Evolutionary conservation across 1,140 invertebrate species (phyloP).

Genomic region (Drosophila pandora): DNA sequence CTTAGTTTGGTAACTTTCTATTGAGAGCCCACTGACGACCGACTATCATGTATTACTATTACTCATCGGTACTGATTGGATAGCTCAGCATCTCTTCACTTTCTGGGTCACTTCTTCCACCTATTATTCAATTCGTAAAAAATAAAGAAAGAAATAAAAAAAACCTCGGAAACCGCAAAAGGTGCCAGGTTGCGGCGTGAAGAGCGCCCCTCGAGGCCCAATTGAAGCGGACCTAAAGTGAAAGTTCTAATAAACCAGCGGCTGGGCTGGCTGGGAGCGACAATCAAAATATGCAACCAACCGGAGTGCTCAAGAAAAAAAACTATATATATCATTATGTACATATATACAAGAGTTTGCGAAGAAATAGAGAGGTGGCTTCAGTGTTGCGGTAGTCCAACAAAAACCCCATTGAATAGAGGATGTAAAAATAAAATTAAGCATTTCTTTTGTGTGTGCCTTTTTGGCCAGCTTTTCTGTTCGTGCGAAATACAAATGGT

Average conservation of each 20-base stretch:
- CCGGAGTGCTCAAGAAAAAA: neutral
- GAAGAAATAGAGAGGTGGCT: conserved; percentile 9
- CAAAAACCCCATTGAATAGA: conserved; percentile 34
- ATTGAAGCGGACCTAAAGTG: conserved; percentile 75
- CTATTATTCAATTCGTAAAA: conserved; percentile 61
- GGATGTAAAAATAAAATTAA: conserved; percentile 49
- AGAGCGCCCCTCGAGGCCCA: conserved; percentile 24
- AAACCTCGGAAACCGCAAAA: conserved; percentile 10
- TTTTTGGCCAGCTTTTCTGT: conserved; percentile 12
- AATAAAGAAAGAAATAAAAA: conserved; percentile 29
- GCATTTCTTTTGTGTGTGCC: conserved; percentile 47
- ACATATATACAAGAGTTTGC: neutral
- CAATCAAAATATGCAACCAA: conserved; percentile 31
- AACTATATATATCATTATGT: neutral
- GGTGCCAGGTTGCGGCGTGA: conserved; percentile 1
- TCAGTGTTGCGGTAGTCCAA: conserved; percentile 70
- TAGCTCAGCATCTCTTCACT: conserved; percentile 40
- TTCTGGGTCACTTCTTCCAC: conserved; percentile 49
- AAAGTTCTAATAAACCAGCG: conserved; percentile 73
- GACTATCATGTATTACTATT: conserved; percentile 14
- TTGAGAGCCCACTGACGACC: conserved; percentile 13
- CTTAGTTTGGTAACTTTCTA: conserved; percentile 50
- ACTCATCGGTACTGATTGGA: conserved; percentile 45
- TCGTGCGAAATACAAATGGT: conserved; percentile 44
- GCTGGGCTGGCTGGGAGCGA: neutral